Evolutionary conservation across 2,888 invertebrate genomes (phyloP).

Genomic region (Leptinotarsa peninsularis): DNA sequence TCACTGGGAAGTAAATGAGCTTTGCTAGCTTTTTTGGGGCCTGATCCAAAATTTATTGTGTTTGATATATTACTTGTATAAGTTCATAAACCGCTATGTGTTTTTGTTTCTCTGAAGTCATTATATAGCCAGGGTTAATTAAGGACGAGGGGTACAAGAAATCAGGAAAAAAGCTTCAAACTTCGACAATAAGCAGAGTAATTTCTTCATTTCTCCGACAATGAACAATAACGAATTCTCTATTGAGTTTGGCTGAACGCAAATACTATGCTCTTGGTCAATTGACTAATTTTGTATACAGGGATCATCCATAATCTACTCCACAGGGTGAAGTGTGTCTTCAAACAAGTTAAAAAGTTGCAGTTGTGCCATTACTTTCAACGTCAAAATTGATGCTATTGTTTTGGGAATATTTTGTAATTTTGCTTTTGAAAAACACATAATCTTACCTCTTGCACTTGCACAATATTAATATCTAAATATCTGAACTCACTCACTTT

Average conservation of each 20-base stretch:
- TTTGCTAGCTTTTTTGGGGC: conserved; percentile 18
- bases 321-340: no score
- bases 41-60: conserved; percentile 23
- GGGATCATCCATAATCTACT: no score
- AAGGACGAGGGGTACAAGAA: conserved; percentile 1
- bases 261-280: no score
- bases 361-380: no score
- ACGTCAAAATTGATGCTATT: no score
- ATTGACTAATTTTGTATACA: no score
- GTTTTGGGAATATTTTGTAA: no score
- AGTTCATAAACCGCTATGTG: conserved; percentile 20
- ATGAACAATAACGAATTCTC: neutral
- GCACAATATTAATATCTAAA: no score
- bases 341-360: no score
- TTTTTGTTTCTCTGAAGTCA: conserved; percentile 19
- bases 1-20: conserved; percentile 27
- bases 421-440: no score
- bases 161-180: neutral
- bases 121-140: conserved; percentile 8
- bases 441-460: no score
- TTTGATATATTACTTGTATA: conserved; percentile 22
- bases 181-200: neutral
- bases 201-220: neutral
- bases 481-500: no score
- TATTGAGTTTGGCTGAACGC: neutral